Base-by-base conservation (phyloP, 2,113 vertebrate genomes). In the Forbesichthys agassizii region DNA sequence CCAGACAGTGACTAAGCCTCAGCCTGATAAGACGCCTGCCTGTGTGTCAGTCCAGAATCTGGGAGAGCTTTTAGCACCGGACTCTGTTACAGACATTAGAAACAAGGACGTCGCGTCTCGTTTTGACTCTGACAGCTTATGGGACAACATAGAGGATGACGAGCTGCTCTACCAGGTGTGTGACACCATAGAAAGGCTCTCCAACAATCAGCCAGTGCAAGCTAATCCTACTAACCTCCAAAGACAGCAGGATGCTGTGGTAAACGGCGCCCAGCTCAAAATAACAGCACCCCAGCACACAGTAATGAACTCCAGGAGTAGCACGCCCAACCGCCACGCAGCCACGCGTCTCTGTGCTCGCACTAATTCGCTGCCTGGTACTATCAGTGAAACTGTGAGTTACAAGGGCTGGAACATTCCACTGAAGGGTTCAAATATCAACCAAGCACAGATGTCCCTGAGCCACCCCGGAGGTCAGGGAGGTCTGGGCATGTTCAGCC, bases 161-260 rank as follows among this genome's bases (percentile, higher is more conserved):
- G 92, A 93, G 46, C 86, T 98, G 75, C 84, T 98, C 6, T 96
- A 93, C 88, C 93, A 95, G 86, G 92, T 92, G 9, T 98, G 97
- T 85, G 96, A 97, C 85, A 92, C 92, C 36, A 75, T 97, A 71
- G 97, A 99, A 90, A 94, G 85, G 82, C 88, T 90, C 77, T 94
- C 92, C 61, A 90, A 89, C 74, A 92, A 87, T 75, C 92, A 94
- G 72, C 61, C 83, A 2, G 51, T 64, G 49, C 69, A 68, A 70
- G 53, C 0, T 18, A 63, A 11, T 55, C 53, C 58, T 13, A 3
- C n/a, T 7, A 33, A 18, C 69, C n/a, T 16, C 64, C 75, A 71
- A 60, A 18, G 63, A 33, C 60, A 69, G 11, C 13, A 13, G 13
- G 49, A 80, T 53, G 4, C 7, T 6, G 16, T 9, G 12, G 62